These are phyloP conservation scores for Eulemur rubriventer DNA, from an alignment of 2,797 vertebrate species.

Conservation along the genomic window DNA sequence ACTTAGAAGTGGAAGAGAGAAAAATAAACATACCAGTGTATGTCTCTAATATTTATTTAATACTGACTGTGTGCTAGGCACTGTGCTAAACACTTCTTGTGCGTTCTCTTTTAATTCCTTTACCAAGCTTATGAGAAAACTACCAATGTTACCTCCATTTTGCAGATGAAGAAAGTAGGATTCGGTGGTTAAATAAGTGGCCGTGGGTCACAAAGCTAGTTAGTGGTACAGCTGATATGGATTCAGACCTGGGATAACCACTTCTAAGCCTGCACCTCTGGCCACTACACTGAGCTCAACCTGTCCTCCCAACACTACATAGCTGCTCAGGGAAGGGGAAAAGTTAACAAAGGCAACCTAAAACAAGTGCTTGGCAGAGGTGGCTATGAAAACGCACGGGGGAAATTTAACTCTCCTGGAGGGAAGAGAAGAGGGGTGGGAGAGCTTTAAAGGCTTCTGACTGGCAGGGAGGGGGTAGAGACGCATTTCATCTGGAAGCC, in stretches of 20 bases:
- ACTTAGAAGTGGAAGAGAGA: not conserved
- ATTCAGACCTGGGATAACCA: not conserved
- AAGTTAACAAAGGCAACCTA: not conserved
- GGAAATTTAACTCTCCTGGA: not conserved
- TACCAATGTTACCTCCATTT: not conserved
- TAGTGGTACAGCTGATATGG: not conserved
- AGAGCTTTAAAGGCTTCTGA: not conserved
- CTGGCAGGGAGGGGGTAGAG: not conserved
- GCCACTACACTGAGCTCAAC: not conserved
- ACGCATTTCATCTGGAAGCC: not conserved
- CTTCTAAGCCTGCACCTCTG: not conserved
- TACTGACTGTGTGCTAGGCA: not conserved
- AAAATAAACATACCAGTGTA: not conserved
- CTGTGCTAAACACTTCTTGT: not conserved
- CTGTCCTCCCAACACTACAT: not conserved
- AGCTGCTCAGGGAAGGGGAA: not conserved
- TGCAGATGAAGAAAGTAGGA: not conserved
- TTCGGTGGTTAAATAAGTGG: not conserved
- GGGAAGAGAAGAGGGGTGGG: not conserved
- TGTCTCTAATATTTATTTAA: slow-evolving; percentile 24
- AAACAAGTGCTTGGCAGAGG: not conserved
- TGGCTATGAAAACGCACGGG: not conserved
- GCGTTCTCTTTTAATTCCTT: not conserved
- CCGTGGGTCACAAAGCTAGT: not conserved
- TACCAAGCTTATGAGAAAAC: not conserved